Conservation (phyloP, 2,113 vertebrate species). For the Carassius gibelio region DNA sequence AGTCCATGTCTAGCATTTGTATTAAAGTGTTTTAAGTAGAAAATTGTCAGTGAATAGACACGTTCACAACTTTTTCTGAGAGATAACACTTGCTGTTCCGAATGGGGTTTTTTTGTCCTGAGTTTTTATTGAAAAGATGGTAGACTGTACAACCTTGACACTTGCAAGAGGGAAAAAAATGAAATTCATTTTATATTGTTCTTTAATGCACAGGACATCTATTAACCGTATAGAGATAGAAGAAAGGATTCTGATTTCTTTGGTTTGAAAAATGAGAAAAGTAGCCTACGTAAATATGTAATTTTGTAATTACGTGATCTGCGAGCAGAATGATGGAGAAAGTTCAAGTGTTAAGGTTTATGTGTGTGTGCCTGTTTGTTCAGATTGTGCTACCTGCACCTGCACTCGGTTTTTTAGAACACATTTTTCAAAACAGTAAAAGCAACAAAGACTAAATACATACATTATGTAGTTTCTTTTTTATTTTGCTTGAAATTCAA, state of each 20-base stretch:
- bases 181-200: not conserved
- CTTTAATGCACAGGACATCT: not conserved
- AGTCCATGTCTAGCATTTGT: not conserved
- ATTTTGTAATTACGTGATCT: not conserved
- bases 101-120: not conserved
- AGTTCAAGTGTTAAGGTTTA: not conserved
- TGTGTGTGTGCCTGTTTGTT: too few relatives aligned
- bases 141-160: constrained; percentile 4
- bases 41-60: not conserved
- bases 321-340: not conserved
- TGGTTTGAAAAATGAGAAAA: not conserved
- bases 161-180: not conserved
- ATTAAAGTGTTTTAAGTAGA: not conserved
- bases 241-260: not conserved
- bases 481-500: not conserved
- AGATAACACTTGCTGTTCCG: not conserved
- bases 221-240: not conserved
- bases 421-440: not conserved
- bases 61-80: not conserved
- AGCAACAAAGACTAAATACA: not conserved
- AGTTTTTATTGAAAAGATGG: constrained; percentile 9
- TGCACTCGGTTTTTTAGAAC: not conserved
- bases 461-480: not conserved
- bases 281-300: not conserved
- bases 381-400: too few relatives aligned